phyloP scores from a whole-genome alignment of 2,113 vertebrate species.

The Sceloporus undulatus region DNA sequence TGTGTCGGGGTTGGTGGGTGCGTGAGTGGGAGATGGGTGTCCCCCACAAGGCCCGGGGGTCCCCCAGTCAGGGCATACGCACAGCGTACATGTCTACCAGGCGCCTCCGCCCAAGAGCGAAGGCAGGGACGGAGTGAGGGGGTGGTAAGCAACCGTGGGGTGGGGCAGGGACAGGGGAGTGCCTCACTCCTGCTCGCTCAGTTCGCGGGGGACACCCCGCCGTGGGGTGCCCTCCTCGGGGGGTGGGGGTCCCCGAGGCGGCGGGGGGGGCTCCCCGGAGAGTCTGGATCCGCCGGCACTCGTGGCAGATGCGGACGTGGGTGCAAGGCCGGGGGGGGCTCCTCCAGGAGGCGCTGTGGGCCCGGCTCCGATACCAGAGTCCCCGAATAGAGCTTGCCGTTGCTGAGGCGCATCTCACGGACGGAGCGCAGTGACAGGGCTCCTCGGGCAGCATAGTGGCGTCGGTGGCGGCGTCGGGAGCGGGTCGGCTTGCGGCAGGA shows the following conservation, averaged over 20 bases:
- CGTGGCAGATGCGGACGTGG: slow-evolving; percentile 83
- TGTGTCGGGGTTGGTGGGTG: slow-evolving; percentile 41
- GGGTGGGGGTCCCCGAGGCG: slow-evolving; percentile 68
- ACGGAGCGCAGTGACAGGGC: slow-evolving; percentile 83
- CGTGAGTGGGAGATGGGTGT: neutral
- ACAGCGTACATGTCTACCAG: slow-evolving; percentile 37
- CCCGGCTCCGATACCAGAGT: slow-evolving; percentile 75
- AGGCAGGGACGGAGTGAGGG: slow-evolving; percentile 37
- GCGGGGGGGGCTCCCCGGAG: slow-evolving; percentile 72
- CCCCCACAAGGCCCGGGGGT: neutral
- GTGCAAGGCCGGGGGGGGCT: slow-evolving; percentile 75
- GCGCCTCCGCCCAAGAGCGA: slow-evolving; percentile 12
- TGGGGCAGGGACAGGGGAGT: neutral
- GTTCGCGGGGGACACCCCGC: slow-evolving; percentile 36
- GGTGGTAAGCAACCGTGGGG: slow-evolving; percentile 25
- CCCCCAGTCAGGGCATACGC: slow-evolving; percentile 33
- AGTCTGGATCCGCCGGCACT: slow-evolving; percentile 91
- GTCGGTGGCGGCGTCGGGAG: slow-evolving; percentile 67
- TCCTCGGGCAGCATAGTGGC: slow-evolving; percentile 38
- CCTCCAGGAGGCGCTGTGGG: slow-evolving; percentile 89
- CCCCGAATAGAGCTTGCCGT: slow-evolving; percentile 88
- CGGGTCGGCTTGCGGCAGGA: slow-evolving; percentile 90
- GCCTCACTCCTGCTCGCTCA: slow-evolving; percentile 42
- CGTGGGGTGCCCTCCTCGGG: slow-evolving; percentile 57
- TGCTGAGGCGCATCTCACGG: slow-evolving; percentile 89